These are phyloP conservation scores for Equus przewalskii DNA, from an alignment of 2,113 vertebrate genomes.

Conservation along the genomic window DNA sequence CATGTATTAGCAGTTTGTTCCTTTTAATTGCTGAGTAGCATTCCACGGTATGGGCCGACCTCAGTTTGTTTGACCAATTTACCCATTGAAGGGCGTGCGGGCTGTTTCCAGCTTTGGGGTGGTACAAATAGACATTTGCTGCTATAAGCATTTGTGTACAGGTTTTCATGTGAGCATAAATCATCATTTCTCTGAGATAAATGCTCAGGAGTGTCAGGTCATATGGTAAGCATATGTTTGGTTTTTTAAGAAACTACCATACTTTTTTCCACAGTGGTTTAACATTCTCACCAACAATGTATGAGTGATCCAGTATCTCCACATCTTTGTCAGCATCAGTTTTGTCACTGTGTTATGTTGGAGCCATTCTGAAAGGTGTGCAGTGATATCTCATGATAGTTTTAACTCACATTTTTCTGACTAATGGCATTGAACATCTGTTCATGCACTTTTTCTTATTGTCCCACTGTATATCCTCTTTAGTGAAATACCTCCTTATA, in stretches of 20 bases:
- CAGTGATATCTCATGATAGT: neutral
- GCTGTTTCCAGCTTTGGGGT: neutral
- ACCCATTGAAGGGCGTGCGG: neutral
- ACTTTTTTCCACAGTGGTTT: neutral
- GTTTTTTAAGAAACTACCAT: neutral
- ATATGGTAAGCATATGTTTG: neutral
- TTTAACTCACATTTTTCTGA: neutral
- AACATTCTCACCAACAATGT: neutral
- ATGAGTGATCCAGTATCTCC: neutral
- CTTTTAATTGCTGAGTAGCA: neutral
- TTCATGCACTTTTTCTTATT: neutral
- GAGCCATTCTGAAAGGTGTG: neutral
- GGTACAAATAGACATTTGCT: neutral
- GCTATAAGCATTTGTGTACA: neutral
- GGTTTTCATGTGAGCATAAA: neutral
- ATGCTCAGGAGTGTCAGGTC: neutral
- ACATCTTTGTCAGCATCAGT: neutral
- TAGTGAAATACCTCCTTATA: neutral
- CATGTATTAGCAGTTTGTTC: neutral
- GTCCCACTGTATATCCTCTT: neutral
- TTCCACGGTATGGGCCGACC: neutral
- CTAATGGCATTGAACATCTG: neutral
- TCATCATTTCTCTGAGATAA: neutral
- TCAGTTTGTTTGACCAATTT: neutral
- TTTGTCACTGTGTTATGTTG: neutral